phyloP scores from a whole-genome alignment of 2,888 invertebrate species.

The Macrosoma leucophasiata region DNA sequence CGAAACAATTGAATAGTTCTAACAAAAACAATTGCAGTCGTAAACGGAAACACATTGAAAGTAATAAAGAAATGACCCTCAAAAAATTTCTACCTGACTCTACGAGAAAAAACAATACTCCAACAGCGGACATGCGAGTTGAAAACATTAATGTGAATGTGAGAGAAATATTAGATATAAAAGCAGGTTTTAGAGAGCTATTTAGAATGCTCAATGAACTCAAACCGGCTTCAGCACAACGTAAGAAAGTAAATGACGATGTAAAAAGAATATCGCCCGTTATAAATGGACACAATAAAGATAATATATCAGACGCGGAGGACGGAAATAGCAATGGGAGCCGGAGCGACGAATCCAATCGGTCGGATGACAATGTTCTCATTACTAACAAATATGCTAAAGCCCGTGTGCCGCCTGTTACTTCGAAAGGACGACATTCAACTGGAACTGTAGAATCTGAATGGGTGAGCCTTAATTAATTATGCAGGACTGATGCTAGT shows the following conservation, averaged over 20 bases:
- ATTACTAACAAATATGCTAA: conserved; percentile 33
- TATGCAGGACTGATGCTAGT: too few relatives aligned
- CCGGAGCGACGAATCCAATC: conserved; percentile 30
- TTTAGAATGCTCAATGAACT: conserved; percentile 39
- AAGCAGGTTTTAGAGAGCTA: conserved; percentile 35
- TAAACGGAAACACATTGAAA: conserved; percentile 38
- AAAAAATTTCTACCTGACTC: conserved; percentile 43
- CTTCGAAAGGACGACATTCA: conserved; percentile 2
- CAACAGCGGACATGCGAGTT: conserved; percentile 17
- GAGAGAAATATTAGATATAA: conserved; percentile 36
- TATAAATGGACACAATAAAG: conserved; percentile 28
- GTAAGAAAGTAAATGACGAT: too few relatives aligned
- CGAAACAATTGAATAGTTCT: too few relatives aligned
- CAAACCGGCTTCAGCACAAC: conserved; percentile 26
- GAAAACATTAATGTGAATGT: conserved; percentile 30
- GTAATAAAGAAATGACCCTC: conserved; percentile 26
- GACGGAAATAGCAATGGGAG: conserved; percentile 24
- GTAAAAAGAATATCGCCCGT: too few relatives aligned
- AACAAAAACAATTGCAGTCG: too few relatives aligned
- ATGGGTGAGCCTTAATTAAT: conserved; percentile 26
- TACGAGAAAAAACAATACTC: conserved; percentile 33
- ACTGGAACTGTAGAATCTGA: conserved; percentile 20
- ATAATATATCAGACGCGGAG: conserved; percentile 33
- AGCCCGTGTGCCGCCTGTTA: conserved; percentile 6
- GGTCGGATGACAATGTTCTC: conserved; percentile 33